Evolutionary conservation across 2,888 invertebrate genomes (phyloP).

Genomic region (Callosobruchus maculatus): DNA sequence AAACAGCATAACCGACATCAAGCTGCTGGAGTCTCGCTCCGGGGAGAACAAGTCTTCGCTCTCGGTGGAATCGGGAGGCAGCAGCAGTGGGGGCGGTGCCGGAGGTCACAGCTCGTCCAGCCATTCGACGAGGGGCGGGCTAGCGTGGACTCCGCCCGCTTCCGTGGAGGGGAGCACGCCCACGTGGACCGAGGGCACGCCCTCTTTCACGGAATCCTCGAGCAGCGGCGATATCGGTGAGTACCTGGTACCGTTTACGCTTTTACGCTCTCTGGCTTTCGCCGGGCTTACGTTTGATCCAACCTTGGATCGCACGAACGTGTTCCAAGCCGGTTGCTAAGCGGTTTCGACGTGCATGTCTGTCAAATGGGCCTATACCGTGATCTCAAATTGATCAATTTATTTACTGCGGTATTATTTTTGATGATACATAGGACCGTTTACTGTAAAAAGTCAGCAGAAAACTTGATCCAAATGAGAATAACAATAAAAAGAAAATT

Average conservation of each 20-base stretch:
- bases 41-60: conserved; percentile 56
- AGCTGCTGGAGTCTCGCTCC: conserved; percentile 62
- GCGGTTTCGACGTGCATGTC: too few species aligned
- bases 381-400: too few species aligned
- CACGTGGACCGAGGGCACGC: conserved; percentile 98
- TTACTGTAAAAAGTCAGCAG: too few species aligned
- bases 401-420: too few species aligned
- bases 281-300: too few species aligned
- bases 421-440: too few species aligned
- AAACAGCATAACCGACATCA: conserved; percentile 67
- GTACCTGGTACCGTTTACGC: too few species aligned
- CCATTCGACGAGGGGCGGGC: conserved; percentile 46
- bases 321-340: too few species aligned
- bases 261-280: not conserved
- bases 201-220: conserved; percentile 95
- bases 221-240: conserved; percentile 85
- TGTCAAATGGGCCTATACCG: too few species aligned
- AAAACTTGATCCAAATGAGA: too few species aligned
- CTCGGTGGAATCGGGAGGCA: conserved; percentile 61
- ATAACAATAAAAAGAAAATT: too few species aligned
- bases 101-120: conserved; percentile 48
- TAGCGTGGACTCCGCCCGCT: conserved; percentile 80
- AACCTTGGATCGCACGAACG: too few species aligned
- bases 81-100: conserved; percentile 22
- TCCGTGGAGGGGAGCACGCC: conserved; percentile 89